A percentile compares a stretch with the other conserved stretches of the same genome.
phyloP scores from a whole-genome alignment of 1,140 invertebrate species.

The Plutomurus gul region DNA sequence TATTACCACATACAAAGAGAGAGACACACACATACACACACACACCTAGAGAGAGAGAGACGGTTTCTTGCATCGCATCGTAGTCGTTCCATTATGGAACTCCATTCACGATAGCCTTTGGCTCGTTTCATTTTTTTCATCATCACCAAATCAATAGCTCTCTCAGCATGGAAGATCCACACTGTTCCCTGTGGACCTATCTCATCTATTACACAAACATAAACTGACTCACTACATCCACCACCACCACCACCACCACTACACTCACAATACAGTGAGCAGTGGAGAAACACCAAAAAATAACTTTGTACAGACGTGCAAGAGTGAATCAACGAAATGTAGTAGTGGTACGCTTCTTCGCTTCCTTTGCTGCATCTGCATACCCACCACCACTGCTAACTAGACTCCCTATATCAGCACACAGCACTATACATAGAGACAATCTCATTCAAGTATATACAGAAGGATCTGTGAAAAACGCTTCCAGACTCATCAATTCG shows the following conservation, averaged over 20 bases:
- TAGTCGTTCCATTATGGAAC: conserved; percentile 48
- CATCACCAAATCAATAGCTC: conserved; percentile 46
- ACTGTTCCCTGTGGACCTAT: conserved; percentile 16
- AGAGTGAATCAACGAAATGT: no score
- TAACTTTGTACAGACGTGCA: no score
- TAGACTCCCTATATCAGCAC: neutral
- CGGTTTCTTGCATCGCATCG: conserved; percentile 17
- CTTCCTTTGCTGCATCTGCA: no score
- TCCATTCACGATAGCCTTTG: conserved; percentile 46
- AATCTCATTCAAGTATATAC: no score
- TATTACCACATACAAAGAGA: neutral
- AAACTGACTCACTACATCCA: neutral
- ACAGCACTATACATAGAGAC: neutral
- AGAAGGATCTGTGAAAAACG: neutral
- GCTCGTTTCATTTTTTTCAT: conserved; percentile 47
- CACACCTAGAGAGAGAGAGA: neutral
- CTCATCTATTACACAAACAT: conserved; percentile 30
- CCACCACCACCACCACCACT: neutral
- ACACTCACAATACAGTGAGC: neutral
- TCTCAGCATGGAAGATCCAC: conserved; percentile 39
- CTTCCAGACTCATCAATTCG: conserved; percentile 14
- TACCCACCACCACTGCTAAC: no score
- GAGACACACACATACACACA: neutral
- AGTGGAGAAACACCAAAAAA: no score
- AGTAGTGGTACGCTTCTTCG: no score